A percentile compares a stretch with the other conserved stretches of the same genome.
phyloP scores from a whole-genome alignment of 2,797 vertebrate species.

The Poecilia gillii region DNA sequence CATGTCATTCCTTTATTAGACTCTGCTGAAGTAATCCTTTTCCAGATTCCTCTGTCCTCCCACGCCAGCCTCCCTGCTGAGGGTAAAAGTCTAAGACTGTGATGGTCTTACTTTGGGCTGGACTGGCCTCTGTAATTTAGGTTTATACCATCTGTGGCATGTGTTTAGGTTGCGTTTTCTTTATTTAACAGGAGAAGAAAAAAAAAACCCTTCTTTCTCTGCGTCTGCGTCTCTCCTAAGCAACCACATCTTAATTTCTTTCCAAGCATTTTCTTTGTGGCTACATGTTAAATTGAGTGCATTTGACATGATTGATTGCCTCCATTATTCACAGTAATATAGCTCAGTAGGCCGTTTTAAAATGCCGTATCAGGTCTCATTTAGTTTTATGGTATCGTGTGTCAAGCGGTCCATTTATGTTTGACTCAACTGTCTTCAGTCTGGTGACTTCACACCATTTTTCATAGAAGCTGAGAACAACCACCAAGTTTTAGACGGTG shows the following conservation, averaged over 20 bases:
- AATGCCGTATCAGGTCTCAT: constrained; percentile 1
- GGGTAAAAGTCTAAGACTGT: constrained; percentile 21
- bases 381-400: neutral
- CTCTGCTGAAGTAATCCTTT: constrained; percentile 19
- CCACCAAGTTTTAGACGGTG: neutral
- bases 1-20: constrained; percentile 53
- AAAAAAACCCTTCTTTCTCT: neutral
- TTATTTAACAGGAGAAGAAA: constrained; percentile 6
- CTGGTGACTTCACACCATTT: too few relatives aligned
- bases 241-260: neutral
- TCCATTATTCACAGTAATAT: neutral
- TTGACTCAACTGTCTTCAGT: neutral
- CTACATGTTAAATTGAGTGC: neutral
- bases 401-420: neutral
- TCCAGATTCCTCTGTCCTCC: constrained; percentile 40
- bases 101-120: constrained; percentile 27
- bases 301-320: constrained; percentile 8
- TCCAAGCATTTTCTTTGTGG: neutral
- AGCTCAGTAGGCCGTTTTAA: neutral
- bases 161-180: constrained; percentile 14
- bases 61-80: constrained; percentile 18
- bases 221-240: neutral
- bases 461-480: neutral
- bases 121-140: constrained; percentile 38
- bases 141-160: constrained; percentile 27